Base-by-base conservation (phyloP, 2,797 vertebrate genomes). In the Parotocinclus haroldoi region DNA sequence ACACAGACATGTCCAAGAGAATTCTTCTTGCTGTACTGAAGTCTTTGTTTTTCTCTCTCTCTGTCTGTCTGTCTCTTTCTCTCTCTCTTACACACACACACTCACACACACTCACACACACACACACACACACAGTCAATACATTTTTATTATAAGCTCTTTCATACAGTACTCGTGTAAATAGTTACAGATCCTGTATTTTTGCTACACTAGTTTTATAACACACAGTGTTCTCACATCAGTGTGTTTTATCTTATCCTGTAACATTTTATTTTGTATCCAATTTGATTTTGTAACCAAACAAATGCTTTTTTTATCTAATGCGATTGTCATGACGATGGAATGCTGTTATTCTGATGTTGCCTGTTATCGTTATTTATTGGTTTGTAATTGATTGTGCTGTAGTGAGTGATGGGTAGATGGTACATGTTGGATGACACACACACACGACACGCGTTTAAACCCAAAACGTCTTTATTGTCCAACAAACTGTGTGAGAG, bases 291-390 rank as follows among this genome's bases (percentile, higher is more conserved):
- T 58, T 58, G 9, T 56, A 36, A 54, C 45, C 50, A 54, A 18
- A 6, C 12, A 12, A 39, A 13, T 9, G 10, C 42, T 55, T 45
- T 58, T 38, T 18, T 58, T 59, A 0, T 66, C 7, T 44, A 9
- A 37, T 45, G 3, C 9, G 52, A 16, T 71, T 52, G 16, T 36
- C n/a, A 39, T 58, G 68, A 71, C 48, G 48, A 71, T 40, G 52
- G 61, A 58, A 64, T 16, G 1, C 38, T 63, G 37, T 37, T 8
- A 50, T 63, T 63, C 68, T 63, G 46, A 70, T 49, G 11, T 4
- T 57, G 14, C 8, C 51, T 9, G 42, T 58, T 66, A 57, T 37
- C 49, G 16, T 58, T 56, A 57, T 63, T 58, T 69, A 69, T 69
- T 69, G 9, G 13, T 66, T 38, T 49, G 44, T 56, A 17, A 38